Base-by-base conservation (phyloP, 2,888 invertebrate genomes). In the Spodoptera exigua region DNA sequence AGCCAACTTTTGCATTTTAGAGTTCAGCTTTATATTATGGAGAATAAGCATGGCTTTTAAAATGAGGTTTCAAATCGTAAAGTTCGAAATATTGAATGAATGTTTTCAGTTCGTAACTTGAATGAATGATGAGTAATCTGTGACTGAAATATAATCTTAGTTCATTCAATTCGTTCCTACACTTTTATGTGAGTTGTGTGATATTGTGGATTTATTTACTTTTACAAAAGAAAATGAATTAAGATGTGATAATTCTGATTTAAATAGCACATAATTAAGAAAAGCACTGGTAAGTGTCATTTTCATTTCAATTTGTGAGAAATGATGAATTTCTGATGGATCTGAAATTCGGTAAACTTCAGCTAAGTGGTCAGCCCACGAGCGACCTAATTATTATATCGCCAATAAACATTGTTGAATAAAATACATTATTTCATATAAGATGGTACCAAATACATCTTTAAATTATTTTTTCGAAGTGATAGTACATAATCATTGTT, bases 271-370 rank as follows among this genome's bases (percentile, higher is more conserved):
- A 17, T 45, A 43, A 32, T 37, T 12, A 55, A 12, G n/a, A 5
- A 47, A 58, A 70, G 58, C 61, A 64, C 66, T 70, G 79, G 82
- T 82, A 65, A 83, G 82, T 75, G 16, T 37, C n/a, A 37, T 2
- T 40, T 47, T 4, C 10, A 32, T 45, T 39, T 3, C 36, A 35
- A 45, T 17, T 5, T 40, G 12, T 46, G 13, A 27, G 7, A 9
- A n/a, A 32, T 2, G 2, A 7, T 21, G 16, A 39, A 40, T 32
- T 45, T 13, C n/a, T n/a, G 53, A 51, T 39, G 43, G 47, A 44
- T 59, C 43, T 58, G 37, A 56, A 54, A 37, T 18, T 47, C 41
- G 11, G 36, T 61, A 60, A 68, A 74, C 62, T 65, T 71, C 54
- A 58, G 54, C 54, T 45, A 57, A 49, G 53, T 61, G 61, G 27